Evolutionary conservation across 2,888 invertebrate genomes (phyloP).

Genomic region (Tuta absoluta): DNA sequence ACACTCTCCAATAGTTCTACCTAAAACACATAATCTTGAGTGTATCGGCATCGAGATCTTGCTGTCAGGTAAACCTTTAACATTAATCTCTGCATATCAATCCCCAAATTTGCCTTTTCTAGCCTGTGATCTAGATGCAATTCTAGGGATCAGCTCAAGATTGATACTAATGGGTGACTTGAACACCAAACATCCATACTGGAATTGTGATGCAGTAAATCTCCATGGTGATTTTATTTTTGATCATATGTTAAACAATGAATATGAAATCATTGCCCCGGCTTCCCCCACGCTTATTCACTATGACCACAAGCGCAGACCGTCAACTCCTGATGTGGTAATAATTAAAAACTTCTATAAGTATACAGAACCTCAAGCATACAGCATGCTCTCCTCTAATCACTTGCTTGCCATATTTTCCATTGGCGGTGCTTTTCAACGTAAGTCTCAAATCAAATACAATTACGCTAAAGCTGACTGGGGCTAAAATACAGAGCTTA

Average conservation of each 20-base stretch:
- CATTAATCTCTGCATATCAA: neutral
- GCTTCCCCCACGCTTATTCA: neutral
- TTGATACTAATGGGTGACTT: no score
- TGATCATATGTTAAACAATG: neutral
- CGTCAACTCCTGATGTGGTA: neutral
- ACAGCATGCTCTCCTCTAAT: neutral
- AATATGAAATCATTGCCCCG: neutral
- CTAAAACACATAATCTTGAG: neutral
- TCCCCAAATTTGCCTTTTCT: conserved; percentile 1
- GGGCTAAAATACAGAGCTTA: neutral
- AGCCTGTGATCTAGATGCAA: neutral
- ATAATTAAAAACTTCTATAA: neutral
- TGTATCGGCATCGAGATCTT: neutral
- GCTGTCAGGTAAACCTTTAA: neutral
- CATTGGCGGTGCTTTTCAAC: neutral
- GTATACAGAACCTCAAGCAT: neutral
- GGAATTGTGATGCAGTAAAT: neutral
- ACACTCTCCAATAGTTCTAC: neutral
- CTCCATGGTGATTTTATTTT: neutral
- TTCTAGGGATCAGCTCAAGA: neutral
- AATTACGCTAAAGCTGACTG: neutral
- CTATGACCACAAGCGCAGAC: no score
- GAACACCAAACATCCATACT: neutral
- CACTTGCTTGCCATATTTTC: neutral
- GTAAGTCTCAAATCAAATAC: neutral